Conservation (phyloP, 2,888 invertebrate species). For the Dicyrtoma fusca region DNA sequence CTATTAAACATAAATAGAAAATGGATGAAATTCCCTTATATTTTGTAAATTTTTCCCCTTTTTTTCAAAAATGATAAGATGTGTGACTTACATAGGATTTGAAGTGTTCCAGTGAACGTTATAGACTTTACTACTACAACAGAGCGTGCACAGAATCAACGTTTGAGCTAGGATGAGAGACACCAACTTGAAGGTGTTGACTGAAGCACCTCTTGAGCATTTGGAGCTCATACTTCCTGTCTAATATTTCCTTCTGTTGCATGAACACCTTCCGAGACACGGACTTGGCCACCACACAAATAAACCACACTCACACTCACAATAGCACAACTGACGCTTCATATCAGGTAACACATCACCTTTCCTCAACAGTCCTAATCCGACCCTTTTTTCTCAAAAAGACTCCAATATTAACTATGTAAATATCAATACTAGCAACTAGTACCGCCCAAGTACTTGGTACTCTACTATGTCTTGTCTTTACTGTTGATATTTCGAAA, state of each 20-base stretch:
- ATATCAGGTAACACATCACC: conserved; percentile 33
- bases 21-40: too few species aligned
- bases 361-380: background rate
- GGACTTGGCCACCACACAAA: background rate
- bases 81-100: conserved; percentile 54
- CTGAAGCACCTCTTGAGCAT: conserved; percentile 41
- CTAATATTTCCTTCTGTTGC: conserved; percentile 35
- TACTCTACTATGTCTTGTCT: background rate
- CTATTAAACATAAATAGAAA: too few species aligned
- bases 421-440: background rate
- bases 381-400: background rate
- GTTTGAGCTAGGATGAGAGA: conserved; percentile 55
- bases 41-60: too few species aligned
- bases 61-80: background rate
- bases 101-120: conserved; percentile 57
- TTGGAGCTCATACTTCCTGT: conserved; percentile 44
- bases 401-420: background rate
- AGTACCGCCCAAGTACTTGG: too few species aligned
- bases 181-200: conserved; percentile 45
- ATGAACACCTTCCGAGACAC: conserved; percentile 34
- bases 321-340: conserved; percentile 30
- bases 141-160: conserved; percentile 55
- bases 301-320: conserved; percentile 10
- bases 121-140: conserved; percentile 56
- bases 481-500: too few species aligned